Base-by-base conservation (phyloP, 2,797 vertebrate genomes). In the Psittacula echo region DNA sequence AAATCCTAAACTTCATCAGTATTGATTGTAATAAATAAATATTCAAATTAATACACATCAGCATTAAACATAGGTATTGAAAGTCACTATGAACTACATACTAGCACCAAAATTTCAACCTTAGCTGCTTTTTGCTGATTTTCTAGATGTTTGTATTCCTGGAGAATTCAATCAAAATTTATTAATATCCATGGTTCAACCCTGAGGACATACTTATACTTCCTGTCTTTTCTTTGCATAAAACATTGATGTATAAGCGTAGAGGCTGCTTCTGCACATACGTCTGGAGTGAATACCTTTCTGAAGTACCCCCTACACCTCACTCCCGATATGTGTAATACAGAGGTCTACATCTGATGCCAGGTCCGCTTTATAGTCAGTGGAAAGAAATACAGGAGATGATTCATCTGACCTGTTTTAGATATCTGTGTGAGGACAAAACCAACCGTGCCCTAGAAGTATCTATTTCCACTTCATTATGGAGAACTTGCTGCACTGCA, bases 351-450 rank as follows among this genome's bases (percentile, higher is more conserved):
- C 45, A 39, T 89, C 68, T 85, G 61, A 92, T 79, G 50, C 30
- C 34, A 86, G 19, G n/a, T 70, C 88, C 70, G 42, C 82, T 91
- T 85, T 93, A 78, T 30, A 91, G 85, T 93, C 87, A 88, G 73
- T n/a, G 79, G 91, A 95, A 96, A 96, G 50, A 93, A 91, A 88
- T 72, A 84, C 32, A 90, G 83, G 76, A 90, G 73, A 81, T 95
- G 94, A 96, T 93, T 95, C 93, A 86, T 95, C 70, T 93, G 93
- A 90, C 83, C 89, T 94, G 70, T 91, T 96, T 93, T 75, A 94
- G 76, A 30, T 88, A 94, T 78, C 90, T 84, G 65, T 2, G 2
- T 90, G 82, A 95, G 66, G 91, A 90, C 45, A 5, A 94, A 80
- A 88, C 72, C 85, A 94, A 78, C 90, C 53, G 58, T 88, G 85